Conservation (phyloP, 2,113 vertebrate genomes). For the Gila orcuttii region DNA sequence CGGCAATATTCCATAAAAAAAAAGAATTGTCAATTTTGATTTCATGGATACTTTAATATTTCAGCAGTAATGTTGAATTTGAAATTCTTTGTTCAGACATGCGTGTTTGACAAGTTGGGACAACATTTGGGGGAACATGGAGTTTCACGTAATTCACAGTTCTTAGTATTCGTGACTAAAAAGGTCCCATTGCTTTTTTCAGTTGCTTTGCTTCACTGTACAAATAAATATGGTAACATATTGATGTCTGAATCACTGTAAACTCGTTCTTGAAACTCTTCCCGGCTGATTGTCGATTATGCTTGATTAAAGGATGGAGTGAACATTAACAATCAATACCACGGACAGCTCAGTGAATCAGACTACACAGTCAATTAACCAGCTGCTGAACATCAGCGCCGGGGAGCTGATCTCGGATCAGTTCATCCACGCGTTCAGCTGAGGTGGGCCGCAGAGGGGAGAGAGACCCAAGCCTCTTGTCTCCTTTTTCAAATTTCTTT, state of each 20-base stretch:
- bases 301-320: not conserved
- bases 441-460: constrained; percentile 71
- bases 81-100: too few relatives aligned
- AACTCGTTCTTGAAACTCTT: not conserved
- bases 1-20: too few relatives aligned
- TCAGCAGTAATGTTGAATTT: too few relatives aligned
- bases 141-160: not conserved
- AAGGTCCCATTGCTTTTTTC: not conserved
- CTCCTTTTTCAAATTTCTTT: constrained; percentile 53
- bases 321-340: constrained; percentile 51
- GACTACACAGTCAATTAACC: constrained; percentile 78
- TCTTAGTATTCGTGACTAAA: not conserved
- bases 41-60: too few relatives aligned
- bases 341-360: constrained; percentile 72
- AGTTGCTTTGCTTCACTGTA: not conserved
- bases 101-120: not conserved
- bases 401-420: constrained; percentile 66
- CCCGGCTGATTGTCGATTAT: not conserved
- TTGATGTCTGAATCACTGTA: not conserved
- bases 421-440: constrained; percentile 73
- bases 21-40: too few relatives aligned
- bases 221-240: not conserved
- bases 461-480: constrained; percentile 58
- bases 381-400: constrained; percentile 69
- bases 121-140: too few relatives aligned